These are phyloP conservation scores for Glaucomys volans DNA, from an alignment of 2,113 vertebrate genomes.

Conservation along the genomic window DNA sequence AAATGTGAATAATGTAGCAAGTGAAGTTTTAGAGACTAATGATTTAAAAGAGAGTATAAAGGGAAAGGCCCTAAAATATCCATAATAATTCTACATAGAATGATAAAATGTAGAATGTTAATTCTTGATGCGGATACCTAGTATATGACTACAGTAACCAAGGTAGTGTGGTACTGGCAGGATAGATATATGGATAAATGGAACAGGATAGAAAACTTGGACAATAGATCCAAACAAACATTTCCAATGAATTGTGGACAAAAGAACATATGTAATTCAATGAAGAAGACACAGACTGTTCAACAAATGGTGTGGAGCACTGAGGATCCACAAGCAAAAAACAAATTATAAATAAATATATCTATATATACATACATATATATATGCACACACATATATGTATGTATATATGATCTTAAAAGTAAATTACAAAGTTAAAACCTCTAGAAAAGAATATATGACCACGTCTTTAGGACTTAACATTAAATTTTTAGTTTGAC, in stretches of 20 bases:
- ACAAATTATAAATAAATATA: neutral
- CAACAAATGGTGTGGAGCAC: neutral
- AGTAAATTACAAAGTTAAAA: neutral
- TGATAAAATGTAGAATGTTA: too few relatives aligned
- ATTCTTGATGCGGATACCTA: too few relatives aligned
- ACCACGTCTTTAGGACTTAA: neutral
- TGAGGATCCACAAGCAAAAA: neutral
- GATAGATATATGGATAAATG: neutral
- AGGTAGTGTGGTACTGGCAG: neutral
- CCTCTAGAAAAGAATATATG: neutral
- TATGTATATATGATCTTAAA: neutral
- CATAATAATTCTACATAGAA: neutral
- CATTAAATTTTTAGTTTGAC: neutral
- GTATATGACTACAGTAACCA: neutral
- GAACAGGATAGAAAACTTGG: neutral
- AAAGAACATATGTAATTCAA: neutral
- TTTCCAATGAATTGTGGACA: neutral
- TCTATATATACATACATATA: too few relatives aligned
- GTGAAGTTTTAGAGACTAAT: neutral
- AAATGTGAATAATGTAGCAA: neutral
- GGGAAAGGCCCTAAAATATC: neutral
- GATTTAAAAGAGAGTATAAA: neutral
- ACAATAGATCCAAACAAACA: neutral
- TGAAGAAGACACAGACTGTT: neutral
- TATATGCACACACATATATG: too few relatives aligned